These are phyloP conservation scores for Drosophila anomalata DNA, from an alignment of 2,888 invertebrate species.

Conservation along the genomic window DNA sequence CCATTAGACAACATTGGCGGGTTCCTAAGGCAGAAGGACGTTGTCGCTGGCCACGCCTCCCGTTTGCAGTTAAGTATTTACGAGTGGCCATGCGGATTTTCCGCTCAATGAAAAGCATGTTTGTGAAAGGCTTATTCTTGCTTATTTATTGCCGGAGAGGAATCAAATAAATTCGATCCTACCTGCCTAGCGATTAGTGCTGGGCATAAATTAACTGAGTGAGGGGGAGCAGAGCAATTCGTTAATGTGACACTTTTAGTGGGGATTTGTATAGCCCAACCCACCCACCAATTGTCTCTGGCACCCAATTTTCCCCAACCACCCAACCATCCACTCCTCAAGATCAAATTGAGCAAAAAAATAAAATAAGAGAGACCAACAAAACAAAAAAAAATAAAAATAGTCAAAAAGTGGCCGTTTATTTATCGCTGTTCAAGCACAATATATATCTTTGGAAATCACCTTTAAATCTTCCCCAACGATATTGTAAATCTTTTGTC, in stretches of 20 bases:
- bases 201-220: conserved; percentile 64
- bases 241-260: conserved; percentile 81
- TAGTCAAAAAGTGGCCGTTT: conserved; percentile 62
- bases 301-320: conserved; percentile 18
- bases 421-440: conserved; percentile 80
- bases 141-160: conserved; percentile 54
- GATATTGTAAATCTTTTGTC: conserved; percentile 81
- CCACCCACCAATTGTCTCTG: conserved; percentile 10
- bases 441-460: conserved; percentile 80
- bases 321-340: conserved; percentile 11
- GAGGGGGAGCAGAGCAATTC: conserved; percentile 70
- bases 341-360: conserved; percentile 63
- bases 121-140: conserved; percentile 64
- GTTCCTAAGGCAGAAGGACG: conserved; percentile 67
- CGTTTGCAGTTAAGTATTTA: conserved; percentile 16
- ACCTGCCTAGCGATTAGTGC: conserved; percentile 64
- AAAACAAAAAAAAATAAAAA: conserved; percentile 48
- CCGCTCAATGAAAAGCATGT: conserved; percentile 58
- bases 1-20: conserved; percentile 67
- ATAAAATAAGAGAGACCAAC: conserved; percentile 26
- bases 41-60: conserved; percentile 64
- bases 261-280: conserved; percentile 33
- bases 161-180: conserved; percentile 66
- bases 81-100: conserved; percentile 42
- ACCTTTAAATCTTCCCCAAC: conserved; percentile 79